Evolutionary conservation across 2,888 invertebrate genomes (phyloP).

Genomic region (Bombylius major): DNA sequence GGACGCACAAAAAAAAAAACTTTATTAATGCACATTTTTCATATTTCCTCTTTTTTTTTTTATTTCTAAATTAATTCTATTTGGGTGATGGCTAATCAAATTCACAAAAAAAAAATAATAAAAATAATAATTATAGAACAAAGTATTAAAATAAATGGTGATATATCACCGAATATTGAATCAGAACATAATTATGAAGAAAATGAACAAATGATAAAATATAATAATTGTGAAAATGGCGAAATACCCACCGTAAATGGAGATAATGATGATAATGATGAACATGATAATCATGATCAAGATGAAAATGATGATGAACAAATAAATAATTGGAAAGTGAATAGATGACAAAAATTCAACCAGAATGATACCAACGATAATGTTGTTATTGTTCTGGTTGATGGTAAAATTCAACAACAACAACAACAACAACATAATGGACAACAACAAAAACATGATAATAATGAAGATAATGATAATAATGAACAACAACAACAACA

Average conservation of each 20-base stretch:
- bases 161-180: neutral
- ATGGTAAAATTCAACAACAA: constrained; percentile 19
- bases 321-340: constrained; percentile 19
- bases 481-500: neutral
- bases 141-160: constrained; percentile 2
- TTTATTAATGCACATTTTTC: no score
- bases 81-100: constrained; percentile 1
- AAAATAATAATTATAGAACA: neutral
- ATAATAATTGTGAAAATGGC: constrained; percentile 18
- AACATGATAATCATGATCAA: constrained; percentile 25
- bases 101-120: neutral
- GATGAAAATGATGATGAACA: constrained; percentile 31
- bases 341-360: constrained; percentile 19
- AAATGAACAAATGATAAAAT: neutral
- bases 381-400: constrained; percentile 17
- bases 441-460: constrained; percentile 2
- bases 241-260: no score
- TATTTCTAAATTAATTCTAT: no score
- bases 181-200: neutral
- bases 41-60: no score
- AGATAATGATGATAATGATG: constrained; percentile 21
- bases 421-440: neutral
- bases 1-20: no score
- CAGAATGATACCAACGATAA: constrained; percentile 17
- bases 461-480: constrained; percentile 12